These are phyloP conservation scores for Phocoena phocoena DNA, from an alignment of 2,113 vertebrate species.

Conservation along the genomic window DNA sequence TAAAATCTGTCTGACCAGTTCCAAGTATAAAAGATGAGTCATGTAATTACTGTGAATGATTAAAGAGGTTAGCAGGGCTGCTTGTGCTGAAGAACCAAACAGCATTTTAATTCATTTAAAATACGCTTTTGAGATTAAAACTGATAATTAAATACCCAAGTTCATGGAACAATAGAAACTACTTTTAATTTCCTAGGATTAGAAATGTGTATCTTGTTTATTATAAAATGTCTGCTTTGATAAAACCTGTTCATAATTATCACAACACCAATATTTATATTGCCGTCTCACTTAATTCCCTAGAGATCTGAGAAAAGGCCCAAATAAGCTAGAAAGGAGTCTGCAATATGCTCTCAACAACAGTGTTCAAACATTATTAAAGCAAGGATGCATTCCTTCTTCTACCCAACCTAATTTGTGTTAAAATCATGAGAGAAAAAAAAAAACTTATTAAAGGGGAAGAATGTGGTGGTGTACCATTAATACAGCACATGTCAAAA, in stretches of 20 bases:
- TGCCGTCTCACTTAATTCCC: conserved; percentile 31
- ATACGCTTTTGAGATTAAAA: conserved; percentile 40
- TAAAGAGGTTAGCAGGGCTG: neutral
- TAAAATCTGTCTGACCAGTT: neutral
- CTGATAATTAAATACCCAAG: conserved; percentile 46
- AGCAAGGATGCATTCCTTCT: neutral
- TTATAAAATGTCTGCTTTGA: conserved; percentile 4
- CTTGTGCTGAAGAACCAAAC: neutral
- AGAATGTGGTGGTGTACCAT: neutral
- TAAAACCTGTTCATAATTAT: conserved; percentile 52
- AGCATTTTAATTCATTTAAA: conserved; percentile 35
- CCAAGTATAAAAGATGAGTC: neutral
- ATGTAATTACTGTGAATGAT: neutral
- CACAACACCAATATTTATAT: conserved; percentile 17
- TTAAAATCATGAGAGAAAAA: neutral
- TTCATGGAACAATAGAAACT: neutral
- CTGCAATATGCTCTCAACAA: neutral
- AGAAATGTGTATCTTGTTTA: conserved; percentile 27
- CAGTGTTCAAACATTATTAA: conserved; percentile 23
- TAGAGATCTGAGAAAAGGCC: neutral
- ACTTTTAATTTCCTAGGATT: conserved; percentile 52
- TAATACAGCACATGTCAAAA: neutral
- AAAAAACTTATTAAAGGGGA: neutral
- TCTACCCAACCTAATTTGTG: neutral
- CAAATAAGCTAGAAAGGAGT: neutral